Base-by-base conservation (phyloP, 2,888 invertebrate species). In the Mimas tiliae region DNA sequence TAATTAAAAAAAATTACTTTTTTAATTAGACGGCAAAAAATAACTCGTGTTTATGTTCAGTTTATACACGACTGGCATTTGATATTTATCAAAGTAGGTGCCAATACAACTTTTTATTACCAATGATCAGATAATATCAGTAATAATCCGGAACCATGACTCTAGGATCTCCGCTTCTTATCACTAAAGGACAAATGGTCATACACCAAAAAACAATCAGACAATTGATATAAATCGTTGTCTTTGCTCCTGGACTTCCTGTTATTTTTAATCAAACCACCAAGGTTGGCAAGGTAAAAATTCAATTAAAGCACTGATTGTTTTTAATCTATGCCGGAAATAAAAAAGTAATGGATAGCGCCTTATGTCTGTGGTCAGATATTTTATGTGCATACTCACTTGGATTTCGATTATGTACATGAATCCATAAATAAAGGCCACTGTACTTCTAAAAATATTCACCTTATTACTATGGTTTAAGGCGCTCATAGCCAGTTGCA, bases 201-300 rank as follows among this genome's bases (percentile, higher is more conserved):
- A 75, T 70, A 78, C 77, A 78, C 78, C 74, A 77, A 68, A 67
- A 64, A 64, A 19, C 21, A 62, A 19, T 62, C 27, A 27, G 11
- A 21, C 38, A 58, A 58, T 42, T 58, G 58, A 58, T 12, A 38
- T 42, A 33, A 14, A 27, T 27, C 27, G 27, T 27, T 27, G 38
- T 42, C 38, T 58, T 12, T 11, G 19, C 64, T 71, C 70, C 69
- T 51, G 67, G 69, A 77, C 79, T 83, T 83, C 83, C 81, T 77
- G 70, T 69, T 70, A 70, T 74, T 72, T 70, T 74, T 70, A 74
- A 75, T 77, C 74, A 69, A 79, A 77, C 75, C 72, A 72, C 64
- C 27, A 76, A 68, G 78, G 42, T 58, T 27, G 65, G 14, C 55
- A 58, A 58, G 55, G 58, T 58, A 58, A 65, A 48, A 65, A 65